Conservation (phyloP, 2,797 vertebrate genomes). For the Hylomyscus alleni region DNA sequence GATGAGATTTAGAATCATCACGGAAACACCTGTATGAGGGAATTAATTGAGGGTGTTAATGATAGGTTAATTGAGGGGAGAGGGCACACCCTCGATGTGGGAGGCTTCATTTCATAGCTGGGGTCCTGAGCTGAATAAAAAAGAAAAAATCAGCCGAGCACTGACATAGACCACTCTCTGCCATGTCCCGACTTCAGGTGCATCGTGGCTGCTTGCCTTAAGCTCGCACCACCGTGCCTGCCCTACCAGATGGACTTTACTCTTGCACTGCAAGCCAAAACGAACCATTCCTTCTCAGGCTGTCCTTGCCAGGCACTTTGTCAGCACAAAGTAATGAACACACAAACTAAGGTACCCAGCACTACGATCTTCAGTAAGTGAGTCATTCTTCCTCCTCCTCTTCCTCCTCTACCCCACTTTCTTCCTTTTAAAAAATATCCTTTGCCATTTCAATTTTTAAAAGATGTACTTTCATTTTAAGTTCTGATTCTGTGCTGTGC, state of each 20-base stretch:
- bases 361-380: background rate
- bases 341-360: background rate
- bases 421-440: background rate
- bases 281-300: background rate
- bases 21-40: background rate
- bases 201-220: fast-evolving
- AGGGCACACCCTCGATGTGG: too few relatives aligned
- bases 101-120: background rate
- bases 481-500: background rate
- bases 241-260: background rate
- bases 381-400: background rate
- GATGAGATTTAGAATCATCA: background rate
- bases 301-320: background rate
- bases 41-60: background rate
- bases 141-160: background rate
- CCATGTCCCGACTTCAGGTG: background rate
- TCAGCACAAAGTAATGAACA: background rate
- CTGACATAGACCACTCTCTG: background rate
- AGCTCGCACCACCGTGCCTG: too few relatives aligned
- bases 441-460: background rate
- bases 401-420: background rate
- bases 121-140: background rate
- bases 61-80: background rate
- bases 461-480: background rate
- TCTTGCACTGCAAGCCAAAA: background rate